Base-by-base conservation (phyloP, 37 sponge, comb jelly and placozoan genomes). In the Beroe forskalii region DNA sequence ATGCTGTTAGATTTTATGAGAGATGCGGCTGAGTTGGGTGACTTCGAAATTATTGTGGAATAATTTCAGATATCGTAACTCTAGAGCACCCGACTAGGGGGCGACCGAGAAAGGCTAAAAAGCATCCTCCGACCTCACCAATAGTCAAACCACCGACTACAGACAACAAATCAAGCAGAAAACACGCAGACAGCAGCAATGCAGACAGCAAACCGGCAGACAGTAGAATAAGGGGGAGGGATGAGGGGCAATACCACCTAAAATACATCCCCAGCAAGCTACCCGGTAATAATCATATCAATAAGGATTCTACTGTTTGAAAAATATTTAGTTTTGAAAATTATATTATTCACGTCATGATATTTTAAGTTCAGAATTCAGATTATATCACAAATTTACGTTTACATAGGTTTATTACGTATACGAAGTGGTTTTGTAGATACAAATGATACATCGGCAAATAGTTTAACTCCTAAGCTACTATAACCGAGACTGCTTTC, bases 211-310 rank as follows among this genome's bases (percentile, higher is more conserved):
- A 30, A 4, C 66, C 66, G n/a, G 28, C 66, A 63, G 66, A 63
- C 66, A 20, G 66, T 28, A 8, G n/a, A 19, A 6, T 3, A 6
- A 63, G 12, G 6, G 12, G 12, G 12, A 48, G 55, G 55, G 12
- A 48, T n/a, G 30, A n/a, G 66, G 31, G 42, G n/a, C 86, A 32
- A 23, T 80, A 80, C 35, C 86, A 80, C 55, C 28, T 80, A 22
- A 80, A 80, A 38, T 43, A 38, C 86, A 80, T 80, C 27, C 86
- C 86, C 19, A 80, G 86, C 86, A 80, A 80, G 27, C 28, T 80
- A 44, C 86, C 86, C 30, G 86, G 86, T 80, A 80, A 80, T 80
- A 44, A 24, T 23, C 8, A 35, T 1, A 41, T 24, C n/a, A n/a
- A n/a, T 80, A 37, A 27, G 55, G 86, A 22, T 80, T 44, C 35